phyloP scores from a whole-genome alignment of 2,888 invertebrate species.

The Catocala fraxini region DNA sequence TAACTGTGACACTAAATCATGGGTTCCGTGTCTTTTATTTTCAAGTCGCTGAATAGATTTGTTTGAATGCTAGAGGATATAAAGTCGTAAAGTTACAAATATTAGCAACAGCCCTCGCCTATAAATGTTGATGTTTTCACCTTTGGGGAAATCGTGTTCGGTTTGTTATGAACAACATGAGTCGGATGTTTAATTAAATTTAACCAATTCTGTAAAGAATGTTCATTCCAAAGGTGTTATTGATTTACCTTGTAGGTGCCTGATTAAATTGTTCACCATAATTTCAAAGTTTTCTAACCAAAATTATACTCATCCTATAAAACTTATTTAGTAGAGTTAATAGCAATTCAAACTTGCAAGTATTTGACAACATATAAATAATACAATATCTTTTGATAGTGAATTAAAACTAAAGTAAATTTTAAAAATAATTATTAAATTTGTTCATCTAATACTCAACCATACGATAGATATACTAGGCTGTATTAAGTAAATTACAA shows the following conservation, averaged over 20 bases:
- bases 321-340: not conserved
- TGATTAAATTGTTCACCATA: conserved; percentile 34
- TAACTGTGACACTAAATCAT: conserved; percentile 36
- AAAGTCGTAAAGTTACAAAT: conserved; percentile 38
- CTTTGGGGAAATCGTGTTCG: conserved; percentile 58
- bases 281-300: conserved; percentile 23
- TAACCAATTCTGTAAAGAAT: conserved; percentile 50
- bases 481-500: too few species aligned
- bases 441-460: too few species aligned
- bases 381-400: too few species aligned
- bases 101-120: conserved; percentile 35
- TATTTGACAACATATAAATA: not conserved
- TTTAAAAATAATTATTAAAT: too few species aligned
- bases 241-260: conserved; percentile 37
- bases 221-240: conserved; percentile 41
- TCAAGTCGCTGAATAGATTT: conserved; percentile 31
- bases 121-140: conserved; percentile 52
- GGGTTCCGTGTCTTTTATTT: conserved; percentile 36
- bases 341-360: not conserved
- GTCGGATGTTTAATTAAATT: conserved; percentile 58
- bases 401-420: too few species aligned
- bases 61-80: conserved; percentile 35
- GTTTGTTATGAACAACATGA: conserved; percentile 52
- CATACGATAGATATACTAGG: too few species aligned
- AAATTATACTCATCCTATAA: not conserved